phyloP scores from a whole-genome alignment of 2,797 vertebrate genomes.

The Sebastes aleutianus region DNA sequence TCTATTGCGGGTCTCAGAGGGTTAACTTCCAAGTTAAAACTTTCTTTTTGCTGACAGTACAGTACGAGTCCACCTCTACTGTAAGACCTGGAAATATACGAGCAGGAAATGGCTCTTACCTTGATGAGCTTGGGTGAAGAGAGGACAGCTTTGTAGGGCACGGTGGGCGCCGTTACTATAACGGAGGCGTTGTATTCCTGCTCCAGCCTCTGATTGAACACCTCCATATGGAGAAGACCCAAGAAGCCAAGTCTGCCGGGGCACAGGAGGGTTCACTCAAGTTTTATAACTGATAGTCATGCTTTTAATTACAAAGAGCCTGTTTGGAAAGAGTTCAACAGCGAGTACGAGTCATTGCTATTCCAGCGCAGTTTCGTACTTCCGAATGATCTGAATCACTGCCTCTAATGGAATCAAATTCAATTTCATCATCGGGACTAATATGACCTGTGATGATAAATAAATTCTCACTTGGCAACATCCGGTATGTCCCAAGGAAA shows the following conservation, averaged over 20 bases:
- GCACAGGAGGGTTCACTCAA: not conserved
- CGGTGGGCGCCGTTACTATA: constrained; percentile 93
- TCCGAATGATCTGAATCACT: constrained; percentile 2
- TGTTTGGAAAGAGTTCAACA: constrained; percentile 35
- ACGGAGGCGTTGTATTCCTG: constrained; percentile 96
- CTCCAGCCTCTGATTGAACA: constrained; percentile 97
- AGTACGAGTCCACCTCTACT: not conserved
- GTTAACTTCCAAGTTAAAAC: not conserved
- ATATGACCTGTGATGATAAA: constrained; percentile 11
- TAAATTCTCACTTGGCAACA: constrained; percentile 17
- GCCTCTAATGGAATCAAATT: not conserved
- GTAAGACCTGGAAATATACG: not conserved
- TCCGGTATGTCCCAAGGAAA: not conserved
- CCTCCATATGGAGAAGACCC: constrained; percentile 97
- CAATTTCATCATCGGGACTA: constrained; percentile 12
- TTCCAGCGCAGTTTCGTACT: not conserved
- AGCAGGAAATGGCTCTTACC: constrained; percentile 73
- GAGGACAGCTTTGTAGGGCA: constrained; percentile 93
- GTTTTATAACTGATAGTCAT: constrained; percentile 14
- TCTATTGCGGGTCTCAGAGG: too few species aligned
- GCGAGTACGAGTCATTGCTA: not conserved
- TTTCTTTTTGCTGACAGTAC: not conserved
- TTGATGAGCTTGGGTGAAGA: constrained; percentile 93
- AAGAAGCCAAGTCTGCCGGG: constrained; percentile 91
- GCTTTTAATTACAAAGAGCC: constrained; percentile 44